These are phyloP conservation scores for Calcarius ornatus DNA, from an alignment of 2,113 vertebrate species.

Conservation along the genomic window DNA sequence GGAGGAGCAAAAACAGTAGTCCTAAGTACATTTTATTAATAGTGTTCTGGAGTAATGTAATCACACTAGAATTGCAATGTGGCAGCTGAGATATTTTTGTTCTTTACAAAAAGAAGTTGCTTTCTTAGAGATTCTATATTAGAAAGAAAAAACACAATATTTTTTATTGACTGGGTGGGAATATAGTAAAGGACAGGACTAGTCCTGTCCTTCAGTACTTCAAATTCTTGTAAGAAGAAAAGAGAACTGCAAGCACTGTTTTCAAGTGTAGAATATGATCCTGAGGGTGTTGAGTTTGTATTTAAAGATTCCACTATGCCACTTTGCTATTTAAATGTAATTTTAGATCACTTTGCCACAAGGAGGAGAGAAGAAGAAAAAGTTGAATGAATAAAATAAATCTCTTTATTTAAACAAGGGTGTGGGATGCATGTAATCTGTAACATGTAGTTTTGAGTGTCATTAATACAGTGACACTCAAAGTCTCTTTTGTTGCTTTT, in stretches of 20 bases:
- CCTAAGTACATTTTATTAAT: neutral
- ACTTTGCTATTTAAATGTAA: conserved; percentile 16
- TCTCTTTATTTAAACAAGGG: neutral
- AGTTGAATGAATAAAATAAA: conserved; percentile 18
- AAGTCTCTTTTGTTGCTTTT: conserved; percentile 9
- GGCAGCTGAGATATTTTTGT: neutral
- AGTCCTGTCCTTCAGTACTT: neutral
- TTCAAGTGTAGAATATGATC: neutral
- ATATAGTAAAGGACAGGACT: neutral
- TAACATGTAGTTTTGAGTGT: neutral
- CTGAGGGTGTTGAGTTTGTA: neutral
- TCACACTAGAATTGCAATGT: neutral
- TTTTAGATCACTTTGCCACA: conserved; percentile 42
- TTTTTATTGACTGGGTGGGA: neutral
- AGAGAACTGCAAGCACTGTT: neutral
- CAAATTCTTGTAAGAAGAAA: conserved; percentile 13
- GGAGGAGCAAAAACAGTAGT: conserved; percentile 10
- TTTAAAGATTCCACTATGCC: conserved; percentile 15
- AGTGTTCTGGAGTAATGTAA: neutral
- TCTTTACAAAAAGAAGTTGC: neutral
- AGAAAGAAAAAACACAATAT: neutral
- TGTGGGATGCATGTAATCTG: neutral
- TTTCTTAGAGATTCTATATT: neutral
- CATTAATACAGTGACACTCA: neutral
- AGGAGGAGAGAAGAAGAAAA: conserved; percentile 6